These are phyloP conservation scores for Sebastes umbrosus DNA, from an alignment of 2,797 vertebrate species.

Conservation along the genomic window DNA sequence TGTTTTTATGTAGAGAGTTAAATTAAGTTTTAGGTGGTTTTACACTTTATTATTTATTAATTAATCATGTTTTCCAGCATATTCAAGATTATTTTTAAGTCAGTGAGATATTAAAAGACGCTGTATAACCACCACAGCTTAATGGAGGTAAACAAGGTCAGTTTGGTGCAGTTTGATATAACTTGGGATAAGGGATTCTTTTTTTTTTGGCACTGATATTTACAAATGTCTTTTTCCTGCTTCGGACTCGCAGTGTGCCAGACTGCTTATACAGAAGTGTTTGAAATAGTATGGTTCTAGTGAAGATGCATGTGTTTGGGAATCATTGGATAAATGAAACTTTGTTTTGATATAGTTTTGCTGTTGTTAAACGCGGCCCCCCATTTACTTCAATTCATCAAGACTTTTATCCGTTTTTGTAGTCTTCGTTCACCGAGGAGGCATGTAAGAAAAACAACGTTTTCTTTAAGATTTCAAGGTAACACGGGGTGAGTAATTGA, in stretches of 20 bases:
- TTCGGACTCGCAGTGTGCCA: neutral
- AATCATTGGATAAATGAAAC: neutral
- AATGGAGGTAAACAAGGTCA: neutral
- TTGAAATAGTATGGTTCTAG: neutral
- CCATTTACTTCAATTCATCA: neutral
- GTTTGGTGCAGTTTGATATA: neutral
- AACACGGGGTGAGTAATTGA: neutral
- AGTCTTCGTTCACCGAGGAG: too few species aligned
- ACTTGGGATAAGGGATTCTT: neutral
- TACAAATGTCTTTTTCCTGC: neutral
- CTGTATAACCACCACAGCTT: neutral
- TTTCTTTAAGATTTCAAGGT: too few species aligned
- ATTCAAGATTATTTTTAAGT: neutral
- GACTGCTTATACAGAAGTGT: neutral
- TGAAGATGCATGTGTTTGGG: neutral
- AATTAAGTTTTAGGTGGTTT: neutral
- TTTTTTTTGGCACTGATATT: neutral
- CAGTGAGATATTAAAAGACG: neutral
- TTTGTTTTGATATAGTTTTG: neutral
- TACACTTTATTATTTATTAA: neutral
- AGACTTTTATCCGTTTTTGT: too few species aligned
- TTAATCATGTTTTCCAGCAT: neutral
- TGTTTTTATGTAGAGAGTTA: neutral
- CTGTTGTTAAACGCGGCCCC: too few species aligned
- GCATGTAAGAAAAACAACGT: too few species aligned